Evolutionary conservation across 2,797 vertebrate species (phyloP).

Genomic region (Lacerta bilineata): DNA sequence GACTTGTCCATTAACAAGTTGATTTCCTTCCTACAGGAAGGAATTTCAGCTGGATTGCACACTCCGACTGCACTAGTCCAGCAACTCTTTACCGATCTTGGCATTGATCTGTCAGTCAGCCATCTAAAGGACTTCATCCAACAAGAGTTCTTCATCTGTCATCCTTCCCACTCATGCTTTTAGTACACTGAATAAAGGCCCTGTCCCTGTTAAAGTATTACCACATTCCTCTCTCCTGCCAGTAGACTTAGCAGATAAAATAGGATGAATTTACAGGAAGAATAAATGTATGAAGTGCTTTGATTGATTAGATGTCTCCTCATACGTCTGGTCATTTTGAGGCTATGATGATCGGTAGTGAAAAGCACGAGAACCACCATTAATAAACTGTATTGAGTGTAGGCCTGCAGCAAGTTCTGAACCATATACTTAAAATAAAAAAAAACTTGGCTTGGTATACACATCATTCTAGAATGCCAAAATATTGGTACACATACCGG

Average conservation of each 20-base stretch:
- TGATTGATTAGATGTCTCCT: neutral
- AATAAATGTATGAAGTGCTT: slow-evolving; percentile 6
- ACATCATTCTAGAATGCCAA: neutral
- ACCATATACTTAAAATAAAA: neutral
- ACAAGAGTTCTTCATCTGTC: slow-evolving; percentile 47
- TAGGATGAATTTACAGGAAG: neutral
- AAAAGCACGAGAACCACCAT: slow-evolving; percentile 10
- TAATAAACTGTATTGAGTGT: neutral
- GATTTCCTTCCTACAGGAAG: slow-evolving; percentile 55
- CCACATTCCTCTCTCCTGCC: neutral
- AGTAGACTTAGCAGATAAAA: slow-evolving; percentile 14
- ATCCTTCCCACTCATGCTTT: slow-evolving; percentile 24
- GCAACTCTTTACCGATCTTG: slow-evolving; percentile 48
- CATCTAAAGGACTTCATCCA: slow-evolving; percentile 34
- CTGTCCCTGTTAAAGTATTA: neutral
- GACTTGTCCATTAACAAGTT: slow-evolving; percentile 63
- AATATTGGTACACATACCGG: neutral
- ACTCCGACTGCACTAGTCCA: slow-evolving; percentile 23
- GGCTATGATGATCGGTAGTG: slow-evolving; percentile 3
- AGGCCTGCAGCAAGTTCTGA: neutral
- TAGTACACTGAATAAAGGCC: slow-evolving; percentile 3
- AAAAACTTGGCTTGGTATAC: neutral
- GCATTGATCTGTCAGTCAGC: slow-evolving; percentile 58
- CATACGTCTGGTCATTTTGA: neutral
- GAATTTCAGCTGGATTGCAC: slow-evolving; percentile 47